Evolutionary conservation across 64 coral and sea anemone genomes (phyloP).

Genomic region (Porites lutea): DNA sequence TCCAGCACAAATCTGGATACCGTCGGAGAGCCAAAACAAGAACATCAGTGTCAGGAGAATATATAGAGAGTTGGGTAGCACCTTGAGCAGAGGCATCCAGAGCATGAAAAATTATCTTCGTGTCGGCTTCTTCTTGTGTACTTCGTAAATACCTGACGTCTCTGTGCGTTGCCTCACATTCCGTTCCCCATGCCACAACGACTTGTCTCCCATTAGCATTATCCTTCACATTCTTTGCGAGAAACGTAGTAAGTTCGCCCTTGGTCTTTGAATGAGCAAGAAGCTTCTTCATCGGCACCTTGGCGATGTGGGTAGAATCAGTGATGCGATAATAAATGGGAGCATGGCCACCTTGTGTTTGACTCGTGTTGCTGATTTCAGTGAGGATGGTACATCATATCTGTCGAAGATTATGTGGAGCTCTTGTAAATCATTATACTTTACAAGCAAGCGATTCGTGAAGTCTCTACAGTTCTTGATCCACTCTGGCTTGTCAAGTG

Average conservation of each 20-base stretch:
- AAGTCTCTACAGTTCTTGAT: conserved; percentile 72
- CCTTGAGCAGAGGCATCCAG: conserved; percentile 56
- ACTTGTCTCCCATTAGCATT: conserved; percentile 58
- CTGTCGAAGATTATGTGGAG: conserved; percentile 49
- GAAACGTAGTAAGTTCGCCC: conserved; percentile 69
- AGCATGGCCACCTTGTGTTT: neutral
- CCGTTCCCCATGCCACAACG: conserved; percentile 40
- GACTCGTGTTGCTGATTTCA: conserved; percentile 36
- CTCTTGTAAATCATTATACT: conserved; percentile 56
- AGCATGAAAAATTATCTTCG: conserved; percentile 65
- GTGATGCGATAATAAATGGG: neutral
- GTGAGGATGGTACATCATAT: conserved; percentile 45
- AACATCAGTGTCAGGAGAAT: conserved; percentile 43
- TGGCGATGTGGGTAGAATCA: conserved; percentile 49
- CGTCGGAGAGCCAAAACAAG: conserved; percentile 51
- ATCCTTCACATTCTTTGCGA: conserved; percentile 73
- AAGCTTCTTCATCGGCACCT: conserved; percentile 53
- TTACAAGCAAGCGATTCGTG: neutral
- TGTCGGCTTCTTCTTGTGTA: conserved; percentile 57
- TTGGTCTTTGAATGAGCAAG: conserved; percentile 67
- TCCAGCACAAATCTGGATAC: conserved; percentile 63
- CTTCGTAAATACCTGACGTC: conserved; percentile 61
- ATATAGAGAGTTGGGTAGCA: conserved; percentile 46
- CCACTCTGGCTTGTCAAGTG: conserved; percentile 61
- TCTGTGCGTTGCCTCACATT: conserved; percentile 68